Evolutionary conservation across 2,888 invertebrate species (phyloP), one percentile per base, ranked within the genome.

Genomic region (Teleogryllus oceanicus): DNA sequence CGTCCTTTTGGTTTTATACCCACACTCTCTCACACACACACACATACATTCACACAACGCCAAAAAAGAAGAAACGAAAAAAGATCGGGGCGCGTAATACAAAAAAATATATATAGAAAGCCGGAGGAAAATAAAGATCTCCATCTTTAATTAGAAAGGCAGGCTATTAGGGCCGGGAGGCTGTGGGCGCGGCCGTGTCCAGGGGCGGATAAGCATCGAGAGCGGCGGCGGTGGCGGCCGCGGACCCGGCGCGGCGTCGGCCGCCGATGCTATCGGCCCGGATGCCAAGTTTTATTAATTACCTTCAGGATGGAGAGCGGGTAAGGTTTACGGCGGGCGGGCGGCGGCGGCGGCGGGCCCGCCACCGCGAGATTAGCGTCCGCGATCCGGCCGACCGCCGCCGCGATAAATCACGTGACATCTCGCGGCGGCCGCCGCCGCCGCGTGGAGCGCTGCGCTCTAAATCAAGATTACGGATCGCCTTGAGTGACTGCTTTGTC

Each of bases 131-230:
- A 80, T 84, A 37, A 83, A 86, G 87, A 87, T 87, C 87, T 87
- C 84, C 86, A 87, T 87, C 87, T 87, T 87, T 87, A 87, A 87
- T 87, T 87, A 87, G 87, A 77, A 77, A 77, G 77, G 49, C 49
- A 50, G 49, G 77, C 77, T 77, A 77, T 77, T 77, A 77, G 77
- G 77, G 49, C 76, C 21, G 37, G 76, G 21, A 76, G 76, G 76
- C 24, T 76, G 76, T 76, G 76, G 76, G 76, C 37, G 76, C 76
- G 76, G 76, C 37, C 37, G 76, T 76, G 76, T 76, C 24, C 74
- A 75, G 51, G 50, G 11, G 24, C 49, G 49, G 79, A 75, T 75
- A 76, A 12, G 74, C 78, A 74, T 62, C 37, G 75, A 24, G 75
- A n/a, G 37, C 13, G 75, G 75, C 75, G 13, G 37, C 21, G 21